Conservation (phyloP, 1,140 invertebrate genomes). For the Sweltsa coloradensis region DNA sequence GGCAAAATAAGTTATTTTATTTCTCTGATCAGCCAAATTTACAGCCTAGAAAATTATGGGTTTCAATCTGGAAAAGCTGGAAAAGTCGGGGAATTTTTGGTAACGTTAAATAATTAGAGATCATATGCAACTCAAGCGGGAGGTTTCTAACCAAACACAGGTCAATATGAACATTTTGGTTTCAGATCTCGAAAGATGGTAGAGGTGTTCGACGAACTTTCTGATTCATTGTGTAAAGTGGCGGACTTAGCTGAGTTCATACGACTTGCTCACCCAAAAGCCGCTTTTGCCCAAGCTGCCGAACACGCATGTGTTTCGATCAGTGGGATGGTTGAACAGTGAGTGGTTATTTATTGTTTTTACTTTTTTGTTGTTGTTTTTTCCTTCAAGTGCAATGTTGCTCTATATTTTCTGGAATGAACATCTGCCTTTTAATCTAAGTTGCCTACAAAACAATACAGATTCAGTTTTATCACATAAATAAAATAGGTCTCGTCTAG, state of each 20-base stretch:
- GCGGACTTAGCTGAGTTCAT: constrained; percentile 95
- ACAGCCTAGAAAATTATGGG: no score
- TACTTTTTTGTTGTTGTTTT: constrained; percentile 6
- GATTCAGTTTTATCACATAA: no score
- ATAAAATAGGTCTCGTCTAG: no score
- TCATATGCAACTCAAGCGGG: constrained; percentile 3
- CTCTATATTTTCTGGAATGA: not conserved
- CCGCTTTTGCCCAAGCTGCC: constrained; percentile 60
- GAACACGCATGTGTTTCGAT: constrained; percentile 76
- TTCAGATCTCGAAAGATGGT: constrained; percentile 55
- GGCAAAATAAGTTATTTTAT: constrained; percentile 12
- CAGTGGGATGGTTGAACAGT: constrained; percentile 85
- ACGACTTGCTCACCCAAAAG: constrained; percentile 74
- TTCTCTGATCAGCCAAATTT: no score
- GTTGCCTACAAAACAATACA: no score
- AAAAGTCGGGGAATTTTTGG: no score
- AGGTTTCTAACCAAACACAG: not conserved
- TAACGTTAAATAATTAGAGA: constrained; percentile 14
- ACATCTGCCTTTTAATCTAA: no score
- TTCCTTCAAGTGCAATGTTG: not conserved
- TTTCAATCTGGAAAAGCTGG: no score
- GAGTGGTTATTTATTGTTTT: constrained; percentile 19
- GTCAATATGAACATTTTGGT: not conserved
- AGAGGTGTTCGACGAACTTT: constrained; percentile 89
- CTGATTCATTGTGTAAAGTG: constrained; percentile 84